A percentile compares a stretch with the other conserved stretches of the same genome.
These are phyloP conservation scores for Anas platyrhynchos DNA, from an alignment of 2,113 vertebrate genomes.

Conservation along the genomic window DNA sequence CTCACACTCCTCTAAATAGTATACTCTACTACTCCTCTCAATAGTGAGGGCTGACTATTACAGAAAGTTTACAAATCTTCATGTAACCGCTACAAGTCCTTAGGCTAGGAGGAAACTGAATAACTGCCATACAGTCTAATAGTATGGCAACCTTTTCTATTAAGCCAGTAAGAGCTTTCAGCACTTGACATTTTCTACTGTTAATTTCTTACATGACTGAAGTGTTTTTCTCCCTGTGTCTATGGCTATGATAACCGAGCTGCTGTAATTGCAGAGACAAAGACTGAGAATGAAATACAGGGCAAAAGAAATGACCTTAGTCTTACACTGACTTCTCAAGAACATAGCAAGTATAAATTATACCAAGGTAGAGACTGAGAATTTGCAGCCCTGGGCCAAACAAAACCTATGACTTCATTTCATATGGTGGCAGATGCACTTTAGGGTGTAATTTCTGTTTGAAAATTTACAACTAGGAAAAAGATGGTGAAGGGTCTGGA, in stretches of 20 bases:
- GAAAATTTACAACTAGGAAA: not conserved
- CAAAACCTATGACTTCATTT: not conserved
- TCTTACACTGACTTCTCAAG: not conserved
- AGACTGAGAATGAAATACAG: not conserved
- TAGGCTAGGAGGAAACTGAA: not conserved
- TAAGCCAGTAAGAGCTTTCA: not conserved
- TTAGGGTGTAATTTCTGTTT: not conserved
- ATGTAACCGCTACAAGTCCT: not conserved
- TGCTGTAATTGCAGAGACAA: not conserved
- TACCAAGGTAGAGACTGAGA: not conserved
- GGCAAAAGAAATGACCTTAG: not conserved
- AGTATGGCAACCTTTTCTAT: not conserved
- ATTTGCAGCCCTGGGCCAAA: not conserved
- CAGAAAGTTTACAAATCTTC: not conserved
- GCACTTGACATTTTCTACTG: not conserved
- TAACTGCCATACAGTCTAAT: not conserved
- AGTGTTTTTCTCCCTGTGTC: not conserved
- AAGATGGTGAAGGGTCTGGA: too few species aligned
- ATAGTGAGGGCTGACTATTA: not conserved
- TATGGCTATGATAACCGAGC: not conserved
- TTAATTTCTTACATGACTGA: not conserved
- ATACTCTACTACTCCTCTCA: not conserved
- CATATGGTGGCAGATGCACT: not conserved
- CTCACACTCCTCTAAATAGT: not conserved
- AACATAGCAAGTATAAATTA: not conserved